Conservation (phyloP, 2,888 invertebrate species). For the Ichneumon xanthorius region DNA sequence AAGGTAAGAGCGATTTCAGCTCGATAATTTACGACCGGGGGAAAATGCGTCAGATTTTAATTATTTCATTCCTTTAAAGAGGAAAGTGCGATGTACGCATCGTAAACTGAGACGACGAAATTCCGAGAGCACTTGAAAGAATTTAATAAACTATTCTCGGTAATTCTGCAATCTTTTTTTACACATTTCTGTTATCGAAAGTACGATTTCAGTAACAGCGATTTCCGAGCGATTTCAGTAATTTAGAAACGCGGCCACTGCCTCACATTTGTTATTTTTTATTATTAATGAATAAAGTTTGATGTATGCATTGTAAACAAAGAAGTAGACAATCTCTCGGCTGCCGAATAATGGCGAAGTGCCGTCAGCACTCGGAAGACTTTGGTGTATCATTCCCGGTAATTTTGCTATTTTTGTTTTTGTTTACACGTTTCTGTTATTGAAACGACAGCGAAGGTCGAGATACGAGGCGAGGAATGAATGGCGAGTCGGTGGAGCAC, state of each 20-base stretch:
- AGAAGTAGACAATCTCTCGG: neutral
- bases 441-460: neutral
- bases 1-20: constrained; percentile 16
- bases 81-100: neutral
- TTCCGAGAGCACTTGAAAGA: neutral
- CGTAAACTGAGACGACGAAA: constrained; percentile 20
- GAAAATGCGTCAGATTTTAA: neutral
- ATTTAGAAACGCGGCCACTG: neutral
- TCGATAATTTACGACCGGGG: neutral
- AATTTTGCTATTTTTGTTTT: neutral
- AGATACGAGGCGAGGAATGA: neutral
- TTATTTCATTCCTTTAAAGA: neutral
- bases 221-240: constrained; percentile 16
- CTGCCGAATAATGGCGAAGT: neutral
- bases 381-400: constrained; percentile 10
- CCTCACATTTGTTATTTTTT: constrained; percentile 3
- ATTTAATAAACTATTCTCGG: too few relatives aligned
- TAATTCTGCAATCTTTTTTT: too few relatives aligned
- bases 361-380: neutral
- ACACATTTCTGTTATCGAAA: neutral
- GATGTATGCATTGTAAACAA: constrained; percentile 10
- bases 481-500: constrained; percentile 15
- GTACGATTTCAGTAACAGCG: neutral
- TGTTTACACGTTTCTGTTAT: constrained; percentile 2
- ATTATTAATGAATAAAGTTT: neutral